Base-by-base conservation (phyloP, 2,888 invertebrate species). In the Diadromus collaris region DNA sequence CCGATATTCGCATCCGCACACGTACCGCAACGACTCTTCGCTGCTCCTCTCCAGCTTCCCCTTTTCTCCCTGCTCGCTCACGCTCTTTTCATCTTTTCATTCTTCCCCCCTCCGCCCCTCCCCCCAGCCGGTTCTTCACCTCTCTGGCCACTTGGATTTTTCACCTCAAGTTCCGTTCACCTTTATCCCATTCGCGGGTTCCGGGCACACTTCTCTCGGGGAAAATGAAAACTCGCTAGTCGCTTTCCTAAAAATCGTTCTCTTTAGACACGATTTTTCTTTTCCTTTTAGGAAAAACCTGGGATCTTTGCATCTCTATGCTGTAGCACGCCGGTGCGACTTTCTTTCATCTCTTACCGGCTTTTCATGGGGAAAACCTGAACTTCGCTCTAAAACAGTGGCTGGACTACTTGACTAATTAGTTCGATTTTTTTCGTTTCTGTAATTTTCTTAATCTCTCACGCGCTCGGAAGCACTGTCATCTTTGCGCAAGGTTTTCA, bases 1-100 rank as follows among this genome's bases (percentile, higher is more conserved):
- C 76, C 69, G 79, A 81, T 76, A 77, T 80, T 79, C 73, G 71
- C 79, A 79, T 79, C 81, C 78, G 78, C 81, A 76, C 61, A 65
- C 60, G 69, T 73, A 76, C 76, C 58, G 65, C 54, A 38, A 46
- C 70, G 70, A 56, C 41, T 65, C 65, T 60, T 46, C 64, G 64
- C 48, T 56, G 29, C 48, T 48, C 38, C 38, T 38, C 38, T 10
- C 29, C 46, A 24, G 41, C 54, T 6, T 38, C 58, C 48, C 44
- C 48, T 58, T 76, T 74, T 65, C 60, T 46, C 61, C 67, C 67
- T 38, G 24, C 67, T 32, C 72, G 44, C 58, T 13, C 24, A 7
- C 51, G 44, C 68, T 76, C 63, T 38, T 63, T 24, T 9, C 48
- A 27, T 58, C 48, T 34, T 32, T 72, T 54, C 51, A 48, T 58